Base-by-base conservation (phyloP, 2,797 vertebrate species). In the Tragopan temminckii region DNA sequence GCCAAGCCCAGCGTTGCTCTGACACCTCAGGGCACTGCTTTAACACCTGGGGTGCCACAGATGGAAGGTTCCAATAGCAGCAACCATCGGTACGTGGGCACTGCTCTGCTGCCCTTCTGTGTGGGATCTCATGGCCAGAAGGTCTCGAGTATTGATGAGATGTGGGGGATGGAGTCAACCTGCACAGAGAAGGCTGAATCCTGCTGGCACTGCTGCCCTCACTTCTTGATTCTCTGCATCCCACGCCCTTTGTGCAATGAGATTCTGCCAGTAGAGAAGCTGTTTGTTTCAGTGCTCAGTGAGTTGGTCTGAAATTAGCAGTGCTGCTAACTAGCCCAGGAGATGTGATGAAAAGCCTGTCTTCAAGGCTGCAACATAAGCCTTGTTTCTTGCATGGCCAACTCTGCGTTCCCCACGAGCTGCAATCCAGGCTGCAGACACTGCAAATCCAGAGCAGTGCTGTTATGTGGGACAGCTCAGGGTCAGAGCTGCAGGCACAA, bases 181-280 rank as follows among this genome's bases (percentile, higher is more conserved):
- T 31, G 53, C 52, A 40, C 81, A 42, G 38, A 38, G 61, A 53
- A 72, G 25, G 35, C 64, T 67, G 38, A 80, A 53, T 21, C 50
- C 45, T 21, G 18, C 23, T 17, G 64, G 67, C 7, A 35, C 20
- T 43, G 40, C 43, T 50, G 82, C 43, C 63, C 57, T 74, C 46
- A 14, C 46, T 29, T 17, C 64, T 80, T 27, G 6, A 38, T 27
- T 57, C 71, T 3, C 42, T 29, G 42, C 3, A 31, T 24, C 45
- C 55, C 8, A 11, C 0, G 0, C 29, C 25, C 33, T n/a, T 11
- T 45, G 14, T 7, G 42, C 69, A 38, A 13, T 67, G n/a, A 45
- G 89, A 77, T 77, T 43, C 76, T 62, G 63, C 76, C 52, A 25
- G 24, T 2, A 58, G 52, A 45, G 38, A 42, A 76, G 20, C 40